Conservation (phyloP, 2,888 invertebrate species). For the Embidobia sp. region DNA sequence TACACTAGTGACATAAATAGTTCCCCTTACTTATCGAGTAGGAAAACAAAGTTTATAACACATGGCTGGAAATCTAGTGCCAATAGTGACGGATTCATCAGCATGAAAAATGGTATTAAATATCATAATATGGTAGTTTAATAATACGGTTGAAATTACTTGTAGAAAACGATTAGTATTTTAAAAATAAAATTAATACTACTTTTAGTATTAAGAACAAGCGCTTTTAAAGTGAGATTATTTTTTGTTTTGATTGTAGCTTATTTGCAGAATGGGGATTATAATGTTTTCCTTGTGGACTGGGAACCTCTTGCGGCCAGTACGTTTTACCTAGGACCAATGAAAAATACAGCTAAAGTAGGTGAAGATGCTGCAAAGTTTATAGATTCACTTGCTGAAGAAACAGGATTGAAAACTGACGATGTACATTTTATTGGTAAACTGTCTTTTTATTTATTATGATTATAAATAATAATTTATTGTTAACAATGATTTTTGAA, state of each 20-base stretch:
- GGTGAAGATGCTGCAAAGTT: conserved; percentile 78
- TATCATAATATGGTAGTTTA: no score
- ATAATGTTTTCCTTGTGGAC: conserved; percentile 81
- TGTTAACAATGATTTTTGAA: no score
- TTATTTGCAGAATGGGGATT: conserved; percentile 78
- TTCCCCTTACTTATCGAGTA: conserved; percentile 67
- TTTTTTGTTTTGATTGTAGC: conserved; percentile 21
- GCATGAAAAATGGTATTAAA: conserved; percentile 78
- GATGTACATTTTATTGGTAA: conserved; percentile 81
- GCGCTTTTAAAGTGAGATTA: neutral
- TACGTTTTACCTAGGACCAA: conserved; percentile 79
- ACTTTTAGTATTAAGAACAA: no score
- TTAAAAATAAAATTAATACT: no score
- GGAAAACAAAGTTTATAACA: conserved; percentile 80
- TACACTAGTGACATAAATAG: conserved; percentile 68
- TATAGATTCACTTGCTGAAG: conserved; percentile 78
- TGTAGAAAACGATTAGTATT: no score
- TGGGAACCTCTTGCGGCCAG: conserved; percentile 81
- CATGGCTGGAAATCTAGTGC: conserved; percentile 83
- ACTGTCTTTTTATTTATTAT: neutral
- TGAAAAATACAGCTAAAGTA: conserved; percentile 80
- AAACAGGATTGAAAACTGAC: conserved; percentile 74
- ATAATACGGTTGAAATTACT: no score
- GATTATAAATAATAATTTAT: no score
- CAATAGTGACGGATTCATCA: conserved; percentile 76